Evolutionary conservation across 2,113 vertebrate genomes (phyloP), one percentile per base, ranked within the genome.

Genomic region (Coracopsis vasa): DNA sequence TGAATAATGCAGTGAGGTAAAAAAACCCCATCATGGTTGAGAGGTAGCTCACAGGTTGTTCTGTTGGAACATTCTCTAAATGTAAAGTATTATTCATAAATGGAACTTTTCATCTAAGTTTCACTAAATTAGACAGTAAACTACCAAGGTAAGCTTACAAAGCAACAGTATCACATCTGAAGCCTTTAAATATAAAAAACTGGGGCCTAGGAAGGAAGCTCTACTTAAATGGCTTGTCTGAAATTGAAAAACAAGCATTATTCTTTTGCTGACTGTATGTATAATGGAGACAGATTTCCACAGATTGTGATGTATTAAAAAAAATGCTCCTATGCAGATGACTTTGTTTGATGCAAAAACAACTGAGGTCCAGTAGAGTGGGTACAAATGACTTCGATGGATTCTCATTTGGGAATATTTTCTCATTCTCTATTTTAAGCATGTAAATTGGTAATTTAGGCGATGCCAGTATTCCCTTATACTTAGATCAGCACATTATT

Each of bases 1-100:
- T 95, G 95, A 97, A 97, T 97, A 91, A 97, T 96, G 80, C 79
- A 92, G 39, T 64, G 94, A 64, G 39, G 67, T 78, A 10, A 81
- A 90, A 90, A 86, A 86, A 86, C n/a, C 45, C 79, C 8, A 73
- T 6, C 37, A 21, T 90, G 56, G 39, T 61, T 92, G 54, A 83
- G 75, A 93, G 50, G 66, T 72, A 90, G 24, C 93, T 96, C 81
- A 60, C 53, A 90, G 73, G 54, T 87, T 96, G 48, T 86, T 88
- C 90, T 80, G 35, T 72, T 96, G 95, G 18, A 25, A 88, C 12
- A 25, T 85, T 88, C 90, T 91, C 93, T 86, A 97, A 87, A 90
- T 60, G 27, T 80, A 61, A 80, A 75, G 19, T 66, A 33, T 35
- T 88, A 27, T 70, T 90, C 33, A 75, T 61, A 88, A 87, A 80